A percentile compares a stretch with the other conserved stretches of the same genome.
Conservation (phyloP, 2,888 invertebrate species). For the Euphydryas editha region DNA sequence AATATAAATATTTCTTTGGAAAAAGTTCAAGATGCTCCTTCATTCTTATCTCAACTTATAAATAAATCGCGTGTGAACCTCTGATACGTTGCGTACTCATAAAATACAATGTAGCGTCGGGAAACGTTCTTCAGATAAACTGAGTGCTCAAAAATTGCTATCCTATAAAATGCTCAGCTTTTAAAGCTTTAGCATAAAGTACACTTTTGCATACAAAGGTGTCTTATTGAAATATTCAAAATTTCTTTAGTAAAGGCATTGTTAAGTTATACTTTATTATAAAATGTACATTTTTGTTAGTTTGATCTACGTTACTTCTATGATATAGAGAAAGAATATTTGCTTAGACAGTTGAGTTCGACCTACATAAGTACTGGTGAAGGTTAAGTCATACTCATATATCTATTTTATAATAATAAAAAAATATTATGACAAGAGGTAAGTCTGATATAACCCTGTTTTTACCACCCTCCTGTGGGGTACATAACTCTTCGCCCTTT, state of each 20-base stretch:
- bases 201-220: neutral
- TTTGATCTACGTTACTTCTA: too few relatives aligned
- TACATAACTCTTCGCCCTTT: too few relatives aligned
- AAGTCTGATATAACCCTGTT: too few relatives aligned
- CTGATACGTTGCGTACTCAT: constrained; percentile 40
- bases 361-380: too few relatives aligned
- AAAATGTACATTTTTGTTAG: too few relatives aligned
- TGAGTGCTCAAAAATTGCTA: constrained; percentile 31
- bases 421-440: too few relatives aligned
- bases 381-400: too few relatives aligned
- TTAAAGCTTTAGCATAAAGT: constrained; percentile 12
- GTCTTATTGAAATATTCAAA: constrained; percentile 4
- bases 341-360: too few relatives aligned
- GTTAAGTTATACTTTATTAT: too few relatives aligned
- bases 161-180: constrained; percentile 22
- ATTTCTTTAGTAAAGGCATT: neutral
- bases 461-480: too few relatives aligned
- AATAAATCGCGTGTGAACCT: constrained; percentile 45
- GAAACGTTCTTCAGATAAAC: constrained; percentile 30
- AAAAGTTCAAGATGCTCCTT: constrained; percentile 37
- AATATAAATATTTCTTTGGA: constrained; percentile 32
- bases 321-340: too few relatives aligned
- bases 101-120: constrained; percentile 37
- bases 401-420: too few relatives aligned
- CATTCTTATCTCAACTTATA: constrained; percentile 45